Base-by-base conservation (phyloP, 2,797 vertebrate species). In the Labeo calbasu region DNA sequence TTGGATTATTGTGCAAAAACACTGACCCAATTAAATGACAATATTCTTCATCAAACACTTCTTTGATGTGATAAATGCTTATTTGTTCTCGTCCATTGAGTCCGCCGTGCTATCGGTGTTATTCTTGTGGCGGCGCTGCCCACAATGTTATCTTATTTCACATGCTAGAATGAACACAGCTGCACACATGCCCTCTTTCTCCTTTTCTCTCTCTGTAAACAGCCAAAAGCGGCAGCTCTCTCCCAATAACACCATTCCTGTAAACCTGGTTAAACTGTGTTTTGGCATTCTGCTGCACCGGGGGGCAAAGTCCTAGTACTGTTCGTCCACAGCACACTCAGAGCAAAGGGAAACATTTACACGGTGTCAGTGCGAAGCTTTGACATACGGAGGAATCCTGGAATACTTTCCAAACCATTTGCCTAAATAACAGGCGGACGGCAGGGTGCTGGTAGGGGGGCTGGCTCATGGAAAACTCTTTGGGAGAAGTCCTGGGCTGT, bases 381-480 rank as follows among this genome's bases (percentile, higher is more conserved):
- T 90, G 89, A 91, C 87, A 91, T 81, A 82, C 65, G 81, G 65
- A 84, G 88, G 85, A 88, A 86, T 92, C 89, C 88, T 88, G 90
- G 86, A 92, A 93, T 91, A 92, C 79, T 93, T 93, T 94, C 91
- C 90, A 92, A 88, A 85, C 82, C 88, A 84, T 91, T 89, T 91
- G 89, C 91, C 89, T 93, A 91, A 94, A 93, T 91, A 93, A 91
- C 88, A 87, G 65, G 68, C 50, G 59, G 79, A 59, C 46, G 17
- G 51, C 63, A 23, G 28, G 23, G 72, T 68, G 55, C 82, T 80
- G 85, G 75, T 77, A 48, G 21, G 32, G 40, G 71, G 57, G 51
- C 71, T 65, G 83, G 83, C 63, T 82, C 66, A 86, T 78, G 68
- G 86, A 85, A 86, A 76, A 78, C 57, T 66, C 48, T 43, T 88